Conservation (phyloP, 1,140 invertebrate species). For the Ceratoteleas bidentatus region DNA sequence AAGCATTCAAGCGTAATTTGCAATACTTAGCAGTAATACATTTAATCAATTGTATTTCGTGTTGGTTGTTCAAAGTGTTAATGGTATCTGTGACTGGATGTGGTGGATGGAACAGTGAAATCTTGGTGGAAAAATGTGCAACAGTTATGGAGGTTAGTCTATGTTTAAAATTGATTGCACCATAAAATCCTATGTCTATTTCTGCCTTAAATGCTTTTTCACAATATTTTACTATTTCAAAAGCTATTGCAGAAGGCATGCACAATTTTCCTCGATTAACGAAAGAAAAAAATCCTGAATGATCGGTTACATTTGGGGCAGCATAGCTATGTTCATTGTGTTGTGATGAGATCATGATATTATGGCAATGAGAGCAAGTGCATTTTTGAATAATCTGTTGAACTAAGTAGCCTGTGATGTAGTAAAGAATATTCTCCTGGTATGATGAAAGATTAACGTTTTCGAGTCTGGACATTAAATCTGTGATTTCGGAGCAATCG, state of each 20-base stretch:
- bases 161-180: conserved; percentile 7
- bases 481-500: conserved; percentile 6
- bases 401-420: conserved; percentile 28
- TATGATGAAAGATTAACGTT: conserved; percentile 6
- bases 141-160: conserved; percentile 1
- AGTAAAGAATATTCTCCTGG: conserved; percentile 38
- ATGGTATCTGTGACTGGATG: conserved; percentile 27
- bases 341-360: conserved; percentile 1
- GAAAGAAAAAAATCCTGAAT: conserved; percentile 19
- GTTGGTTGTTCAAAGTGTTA: conserved; percentile 2
- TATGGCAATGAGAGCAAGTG: conserved; percentile 14
- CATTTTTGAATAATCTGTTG: conserved; percentile 18
- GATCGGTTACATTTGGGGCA: neutral
- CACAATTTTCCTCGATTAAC: conserved; percentile 34
- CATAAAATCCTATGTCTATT: conserved; percentile 14
- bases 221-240: conserved; percentile 30
- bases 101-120: conserved; percentile 15
- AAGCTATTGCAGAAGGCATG: conserved; percentile 12
- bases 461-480: conserved; percentile 17
- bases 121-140: conserved; percentile 1
- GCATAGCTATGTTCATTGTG: conserved; percentile 21
- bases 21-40: conserved; percentile 19
- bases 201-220: conserved; percentile 32
- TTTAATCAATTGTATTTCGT: conserved; percentile 28
- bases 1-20: conserved; percentile 18